Evolutionary conservation across 2,113 vertebrate genomes (phyloP), one percentile per base, ranked within the genome.

Genomic region (Cyprinodon variegatus): DNA sequence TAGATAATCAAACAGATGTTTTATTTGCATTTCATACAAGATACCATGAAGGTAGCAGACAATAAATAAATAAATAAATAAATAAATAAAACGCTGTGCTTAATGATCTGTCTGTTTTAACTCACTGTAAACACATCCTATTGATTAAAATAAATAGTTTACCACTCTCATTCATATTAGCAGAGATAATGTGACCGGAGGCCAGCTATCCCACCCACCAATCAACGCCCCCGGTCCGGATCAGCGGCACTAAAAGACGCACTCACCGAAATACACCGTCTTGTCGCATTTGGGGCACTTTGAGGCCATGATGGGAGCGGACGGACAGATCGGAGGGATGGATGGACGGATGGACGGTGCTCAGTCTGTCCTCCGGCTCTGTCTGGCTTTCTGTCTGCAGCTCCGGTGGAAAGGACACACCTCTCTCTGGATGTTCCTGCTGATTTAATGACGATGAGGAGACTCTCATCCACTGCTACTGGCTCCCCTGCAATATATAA

Each of bases 261-360:
- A 85, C 92, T 91, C 65, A 93, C 92, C 92, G 82, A 93, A 93
- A 85, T 91, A 93, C 64, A 94, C 93, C 57, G 93, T 92, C 87
- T 93, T 94, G 70, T 92, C 93, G 84, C 93, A 93, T 83, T 88
- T 91, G 1, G 92, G 89, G 78, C 92, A 94, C 82, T 91, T 91
- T 43, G 93, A 94, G 79, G 93, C 89, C 93, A 94, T 93, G 45
- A 78, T 87, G 68, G 66, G 77, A 3, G 45, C 11, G 62, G 76
- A 62, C 48, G 12, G 39, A 4, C 11, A 2, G 12, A 29, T 29
- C 29, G 29, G 29, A 29, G 29, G 29, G 9, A 57, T 57, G 50
- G 17, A 53, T 53, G 50, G 50, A 53, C 15, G 15, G 50, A 2
- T n/a, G 15, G 22, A 20, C 10, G 1, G 4, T 0, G 46, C 65